These are phyloP conservation scores for Halocaridina rubra DNA, from an alignment of 2,888 invertebrate species.

Conservation along the genomic window DNA sequence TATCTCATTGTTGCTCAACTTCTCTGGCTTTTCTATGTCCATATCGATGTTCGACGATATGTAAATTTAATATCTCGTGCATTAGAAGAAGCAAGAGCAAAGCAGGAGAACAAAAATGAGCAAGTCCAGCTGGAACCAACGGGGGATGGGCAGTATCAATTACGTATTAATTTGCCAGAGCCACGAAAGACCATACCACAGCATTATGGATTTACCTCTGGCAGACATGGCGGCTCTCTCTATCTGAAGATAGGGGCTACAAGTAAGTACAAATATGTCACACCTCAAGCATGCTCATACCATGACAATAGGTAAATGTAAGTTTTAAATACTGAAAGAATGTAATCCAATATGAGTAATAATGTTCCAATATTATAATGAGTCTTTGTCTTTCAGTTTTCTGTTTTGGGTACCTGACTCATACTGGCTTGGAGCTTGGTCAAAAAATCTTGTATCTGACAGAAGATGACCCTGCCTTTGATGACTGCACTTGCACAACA, in stretches of 20 bases:
- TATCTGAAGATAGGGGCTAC: constrained; percentile 81
- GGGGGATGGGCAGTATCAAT: constrained; percentile 63
- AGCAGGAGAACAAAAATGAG: constrained; percentile 45
- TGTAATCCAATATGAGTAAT: no score
- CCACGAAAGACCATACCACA: constrained; percentile 61
- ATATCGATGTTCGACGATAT: constrained; percentile 75
- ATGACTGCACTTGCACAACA: constrained; percentile 75
- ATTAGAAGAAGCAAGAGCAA: constrained; percentile 70
- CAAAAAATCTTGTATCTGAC: constrained; percentile 76
- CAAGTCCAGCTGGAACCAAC: constrained; percentile 57
- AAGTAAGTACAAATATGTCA: constrained; percentile 71
- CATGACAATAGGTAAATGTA: background rate
- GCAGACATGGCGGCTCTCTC: constrained; percentile 79
- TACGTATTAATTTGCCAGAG: constrained; percentile 61
- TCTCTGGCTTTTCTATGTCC: constrained; percentile 74
- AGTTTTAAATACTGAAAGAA: no score
- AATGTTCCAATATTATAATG: no score
- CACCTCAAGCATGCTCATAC: background rate
- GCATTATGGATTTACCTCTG: constrained; percentile 73
- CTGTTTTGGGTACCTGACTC: constrained; percentile 82
- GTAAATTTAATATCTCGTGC: constrained; percentile 54
- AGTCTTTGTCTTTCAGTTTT: constrained; percentile 75
- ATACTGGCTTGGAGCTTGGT: constrained; percentile 78
- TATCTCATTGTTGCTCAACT: constrained; percentile 74
- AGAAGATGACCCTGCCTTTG: constrained; percentile 69